phyloP scores from a whole-genome alignment of 1,140 invertebrate species.

The Gryon sp. region DNA sequence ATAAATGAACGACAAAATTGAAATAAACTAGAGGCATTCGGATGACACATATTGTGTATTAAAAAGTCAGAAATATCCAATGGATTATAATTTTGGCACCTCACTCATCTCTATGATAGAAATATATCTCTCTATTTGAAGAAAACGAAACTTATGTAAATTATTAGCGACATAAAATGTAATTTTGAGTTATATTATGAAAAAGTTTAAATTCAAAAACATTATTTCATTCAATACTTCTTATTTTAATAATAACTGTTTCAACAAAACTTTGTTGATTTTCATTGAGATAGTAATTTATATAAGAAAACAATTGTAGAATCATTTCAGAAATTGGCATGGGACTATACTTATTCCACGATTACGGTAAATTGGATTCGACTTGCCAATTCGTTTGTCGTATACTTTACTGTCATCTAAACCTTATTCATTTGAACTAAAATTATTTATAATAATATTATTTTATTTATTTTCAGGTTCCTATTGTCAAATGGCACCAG shows the following conservation, averaged over 20 bases:
- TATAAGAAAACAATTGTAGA: constrained; percentile 16
- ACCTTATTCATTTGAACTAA: no score
- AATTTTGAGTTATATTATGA: no score
- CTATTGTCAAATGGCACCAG: constrained; percentile 76
- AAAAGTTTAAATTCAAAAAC: no score
- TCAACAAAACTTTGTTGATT: no score
- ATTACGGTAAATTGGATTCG: constrained; percentile 28
- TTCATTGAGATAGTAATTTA: neutral
- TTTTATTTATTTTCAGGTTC: constrained; percentile 70
- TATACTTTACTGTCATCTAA: neutral
- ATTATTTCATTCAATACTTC: no score
- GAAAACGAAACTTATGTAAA: constrained; percentile 18
- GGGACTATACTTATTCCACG: constrained; percentile 21
- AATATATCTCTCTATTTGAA: constrained; percentile 17
- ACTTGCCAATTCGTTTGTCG: constrained; percentile 24
- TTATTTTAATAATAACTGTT: no score
- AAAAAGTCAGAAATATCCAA: constrained; percentile 42
- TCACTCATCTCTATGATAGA: constrained; percentile 7
- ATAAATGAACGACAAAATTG: constrained; percentile 41
- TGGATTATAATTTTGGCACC: constrained; percentile 46
- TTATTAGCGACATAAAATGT: no score
- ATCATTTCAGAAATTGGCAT: constrained; percentile 38
- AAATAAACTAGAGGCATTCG: constrained; percentile 24
- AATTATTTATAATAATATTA: constrained; percentile 2
- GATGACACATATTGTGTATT: constrained; percentile 1